Evolutionary conservation across 2,888 invertebrate species (phyloP), one percentile per base, ranked within the genome.

Genomic region (Ormyrus thymus): DNA sequence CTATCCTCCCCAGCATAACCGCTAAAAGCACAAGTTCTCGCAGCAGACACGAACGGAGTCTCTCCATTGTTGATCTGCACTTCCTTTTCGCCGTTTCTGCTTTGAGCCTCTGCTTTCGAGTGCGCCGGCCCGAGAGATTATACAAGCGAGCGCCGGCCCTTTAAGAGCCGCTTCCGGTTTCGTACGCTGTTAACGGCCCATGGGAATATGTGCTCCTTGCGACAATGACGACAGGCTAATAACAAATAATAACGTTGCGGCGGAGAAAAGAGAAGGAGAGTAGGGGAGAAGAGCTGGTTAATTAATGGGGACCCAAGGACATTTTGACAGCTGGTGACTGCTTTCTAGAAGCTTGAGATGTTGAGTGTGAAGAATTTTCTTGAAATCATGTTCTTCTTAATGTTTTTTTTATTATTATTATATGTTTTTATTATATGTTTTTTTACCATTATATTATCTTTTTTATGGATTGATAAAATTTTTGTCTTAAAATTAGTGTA

Each of bases 121-220:
- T 76, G 62, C 64, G 13, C 43, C 76, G 61, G 29, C 11, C 45
- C 58, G 77, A 58, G 71, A 66, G 71, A 77, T 77, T 77, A 70
- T 76, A 77, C 71, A 70, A 62, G 15, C 46, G 10, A 53, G 29
- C 7, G 1, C 53, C 56, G 15, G 48, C 61, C 53, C 69, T 62
- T 56, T 69, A 73, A 78, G 69, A 78, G 72, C 51, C 65, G 78
- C 66, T 78, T 72, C 72, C 72, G 78, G 78, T 78, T 77, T 73
- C 78, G 69, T 74, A 68, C 51, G 7, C 46, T 46, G 64, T 72
- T 65, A 64, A 65, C 77, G 46, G 77, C 71, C 58, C 59, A 72
- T 77, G 46, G 66, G 65, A 77, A 71, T 72, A 77, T 66, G 72
- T 45, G 77, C 59, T 59, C 59, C 45, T 61, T 50, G 13, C 64